Conservation (phyloP, 2,888 invertebrate genomes). For the Gryllus longicercus region DNA sequence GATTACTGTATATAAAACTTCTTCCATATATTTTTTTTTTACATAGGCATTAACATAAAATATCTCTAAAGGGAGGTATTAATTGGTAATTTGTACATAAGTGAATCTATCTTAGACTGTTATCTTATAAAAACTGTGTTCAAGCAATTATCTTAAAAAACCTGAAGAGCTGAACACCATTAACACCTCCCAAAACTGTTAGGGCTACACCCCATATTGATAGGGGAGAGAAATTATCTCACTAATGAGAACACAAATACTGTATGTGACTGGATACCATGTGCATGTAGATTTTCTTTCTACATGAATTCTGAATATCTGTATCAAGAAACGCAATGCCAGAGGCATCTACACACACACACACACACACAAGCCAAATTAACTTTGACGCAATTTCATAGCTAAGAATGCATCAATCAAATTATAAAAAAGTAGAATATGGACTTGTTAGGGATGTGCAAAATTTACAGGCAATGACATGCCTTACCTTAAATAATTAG, state of each 20-base stretch:
- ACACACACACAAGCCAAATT: background rate
- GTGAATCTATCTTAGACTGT: background rate
- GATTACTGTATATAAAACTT: background rate
- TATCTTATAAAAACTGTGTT: background rate
- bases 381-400: background rate
- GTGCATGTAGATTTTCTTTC: background rate
- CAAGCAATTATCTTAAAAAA: conserved; percentile 5
- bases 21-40: background rate
- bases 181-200: conserved; percentile 8
- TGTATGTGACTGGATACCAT: background rate
- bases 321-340: too few relatives aligned
- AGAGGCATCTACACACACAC: too few relatives aligned
- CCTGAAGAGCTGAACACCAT: background rate
- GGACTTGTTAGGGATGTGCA: background rate
- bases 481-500: background rate
- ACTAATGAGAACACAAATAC: background rate
- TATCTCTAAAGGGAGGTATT: background rate
- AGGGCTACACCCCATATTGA: background rate
- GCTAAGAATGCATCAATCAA: background rate
- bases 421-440: background rate
- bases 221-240: background rate
- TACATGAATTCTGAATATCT: background rate
- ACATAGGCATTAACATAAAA: background rate
- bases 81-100: background rate
- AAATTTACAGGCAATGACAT: background rate